Evolutionary conservation across 2,113 vertebrate genomes (phyloP).

Genomic region (Sclerurus mexicanus): DNA sequence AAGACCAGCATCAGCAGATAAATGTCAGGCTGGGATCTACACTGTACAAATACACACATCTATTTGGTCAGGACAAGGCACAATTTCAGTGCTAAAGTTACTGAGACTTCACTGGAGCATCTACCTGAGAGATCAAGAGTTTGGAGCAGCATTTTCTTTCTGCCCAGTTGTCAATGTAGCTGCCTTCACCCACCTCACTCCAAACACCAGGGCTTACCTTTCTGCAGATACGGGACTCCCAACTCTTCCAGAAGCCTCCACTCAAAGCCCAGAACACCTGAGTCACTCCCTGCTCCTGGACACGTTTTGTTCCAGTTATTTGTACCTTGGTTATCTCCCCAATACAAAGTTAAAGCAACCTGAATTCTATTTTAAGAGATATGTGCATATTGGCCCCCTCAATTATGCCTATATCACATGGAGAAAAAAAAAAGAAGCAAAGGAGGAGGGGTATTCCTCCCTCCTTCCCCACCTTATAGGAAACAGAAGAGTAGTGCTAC

Average conservation of each 20-base stretch:
- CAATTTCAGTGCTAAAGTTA: background rate
- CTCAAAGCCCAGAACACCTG: background rate
- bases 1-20: background rate
- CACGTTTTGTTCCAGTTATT: background rate
- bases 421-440: rapidly evolving
- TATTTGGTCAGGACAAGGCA: background rate
- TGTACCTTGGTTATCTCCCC: background rate
- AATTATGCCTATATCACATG: background rate
- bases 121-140: background rate
- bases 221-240: rapidly evolving
- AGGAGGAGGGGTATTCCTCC: rapidly evolving
- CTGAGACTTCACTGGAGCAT: background rate
- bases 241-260: background rate
- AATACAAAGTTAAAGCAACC: background rate
- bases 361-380: background rate
- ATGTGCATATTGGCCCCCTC: background rate
- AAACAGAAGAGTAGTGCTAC: background rate
- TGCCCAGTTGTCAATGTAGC: background rate
- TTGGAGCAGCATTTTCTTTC: background rate
- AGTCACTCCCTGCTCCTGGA: rapidly evolving
- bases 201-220: background rate
- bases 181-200: background rate
- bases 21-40: background rate
- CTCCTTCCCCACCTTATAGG: background rate
- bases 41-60: background rate